A percentile compares a stretch with the other conserved stretches of the same genome.
Conservation (phyloP, 2,888 invertebrate genomes). For the Amphipyra berbera region DNA sequence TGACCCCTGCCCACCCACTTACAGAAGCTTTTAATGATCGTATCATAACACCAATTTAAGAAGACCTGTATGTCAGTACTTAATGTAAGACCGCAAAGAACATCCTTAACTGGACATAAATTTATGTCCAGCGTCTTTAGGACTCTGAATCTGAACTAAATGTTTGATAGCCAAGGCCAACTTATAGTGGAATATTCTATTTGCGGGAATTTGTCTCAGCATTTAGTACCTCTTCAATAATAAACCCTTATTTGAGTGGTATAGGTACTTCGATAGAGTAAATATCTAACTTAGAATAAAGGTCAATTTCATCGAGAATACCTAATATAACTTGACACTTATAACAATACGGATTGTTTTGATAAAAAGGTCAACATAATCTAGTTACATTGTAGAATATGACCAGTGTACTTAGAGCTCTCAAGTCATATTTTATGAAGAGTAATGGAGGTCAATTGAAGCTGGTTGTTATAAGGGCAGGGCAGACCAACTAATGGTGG, state of each 20-base stretch:
- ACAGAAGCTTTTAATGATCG: conserved; percentile 31
- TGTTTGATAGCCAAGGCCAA: not conserved
- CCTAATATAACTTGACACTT: not conserved
- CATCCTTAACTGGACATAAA: not conserved
- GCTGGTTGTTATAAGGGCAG: conserved; percentile 4
- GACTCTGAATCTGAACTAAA: not conserved
- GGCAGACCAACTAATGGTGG: conserved; percentile 22
- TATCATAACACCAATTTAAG: not conserved
- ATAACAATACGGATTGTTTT: not conserved
- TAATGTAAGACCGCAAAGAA: not conserved
- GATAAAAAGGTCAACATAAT: not conserved
- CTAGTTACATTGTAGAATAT: not conserved
- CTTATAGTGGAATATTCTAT: not conserved
- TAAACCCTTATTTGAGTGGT: not conserved
- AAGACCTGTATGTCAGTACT: not conserved
- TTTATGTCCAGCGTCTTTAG: not conserved
- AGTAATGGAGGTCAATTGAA: conserved; percentile 5
- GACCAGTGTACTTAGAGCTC: conserved; percentile 3
- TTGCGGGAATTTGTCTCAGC: not conserved
- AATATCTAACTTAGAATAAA: not conserved
- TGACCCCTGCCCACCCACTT: conserved; percentile 44
- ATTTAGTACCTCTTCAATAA: not conserved
- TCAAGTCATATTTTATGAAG: not conserved
- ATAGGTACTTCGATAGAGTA: too few species aligned
- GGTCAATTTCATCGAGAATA: not conserved